Evolutionary conservation across 2,797 vertebrate genomes (phyloP), one percentile per base, ranked within the genome.

Genomic region (Crocodylus rhombifer): DNA sequence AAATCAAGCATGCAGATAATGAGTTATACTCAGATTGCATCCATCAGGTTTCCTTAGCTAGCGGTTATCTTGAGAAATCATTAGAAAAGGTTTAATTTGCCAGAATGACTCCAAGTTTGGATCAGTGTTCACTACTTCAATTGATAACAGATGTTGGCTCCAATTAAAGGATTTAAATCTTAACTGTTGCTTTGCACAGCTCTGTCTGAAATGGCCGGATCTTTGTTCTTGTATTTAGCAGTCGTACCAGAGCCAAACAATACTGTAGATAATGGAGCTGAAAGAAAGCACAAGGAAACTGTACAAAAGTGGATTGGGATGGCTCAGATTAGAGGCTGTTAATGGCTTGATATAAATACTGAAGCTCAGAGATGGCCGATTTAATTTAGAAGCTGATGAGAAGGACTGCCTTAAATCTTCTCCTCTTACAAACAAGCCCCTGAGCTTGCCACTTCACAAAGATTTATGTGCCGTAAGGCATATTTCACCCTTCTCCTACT

Each of bases 121-220:
- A 92, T 90, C 89, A 93, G n/a, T 69, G 36, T 42, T 95, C 21
- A 12, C 61, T 90, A n/a, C 28, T 95, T 89, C 74, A 92, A 84
- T 90, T 92, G 77, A 86, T 71, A 96, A 73, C 96, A 96, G 92
- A 94, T 95, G 94, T 93, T 94, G 88, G 82, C 67, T 94, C 55
- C 84, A 83, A 82, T 77, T 64, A 95, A 91, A 95, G 76, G 21
- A 61, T 80, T 84, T 95, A 56, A 88, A 57, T 93, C 60, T 57
- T 67, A 74, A 89, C 51, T 76, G 74, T 91, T 85, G 78, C 87
- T 88, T 92, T 86, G 92, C 91, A 92, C 63, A 88, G 67, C 80
- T 95, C n/a, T n/a, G 79, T 93, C 94, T 90, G 86, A 94, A 95
- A 94, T 97, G 88, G 96, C 92, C 79, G 77, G 81, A 64, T 94